Conservation (phyloP, 2,113 vertebrate genomes). For the Dinomys branickii region DNA sequence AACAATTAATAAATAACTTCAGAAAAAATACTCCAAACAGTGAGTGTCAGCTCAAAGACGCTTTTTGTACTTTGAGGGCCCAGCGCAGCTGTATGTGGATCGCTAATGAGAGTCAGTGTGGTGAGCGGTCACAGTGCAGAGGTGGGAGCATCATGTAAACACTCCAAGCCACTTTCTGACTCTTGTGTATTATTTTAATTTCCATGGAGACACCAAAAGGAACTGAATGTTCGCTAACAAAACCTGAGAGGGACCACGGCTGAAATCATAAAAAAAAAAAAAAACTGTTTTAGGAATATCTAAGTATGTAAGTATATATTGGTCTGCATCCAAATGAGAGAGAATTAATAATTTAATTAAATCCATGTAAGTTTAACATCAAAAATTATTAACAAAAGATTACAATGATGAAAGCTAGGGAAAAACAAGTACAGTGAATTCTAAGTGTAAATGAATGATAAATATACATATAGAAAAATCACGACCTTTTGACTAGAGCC, state of each 20-base stretch:
- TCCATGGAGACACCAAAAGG: neutral
- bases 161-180: neutral
- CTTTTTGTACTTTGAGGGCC: neutral
- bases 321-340: neutral
- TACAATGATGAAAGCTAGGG: neutral
- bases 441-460: neutral
- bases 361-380: neutral
- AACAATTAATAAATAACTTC: neutral
- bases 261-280: neutral
- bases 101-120: neutral
- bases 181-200: neutral
- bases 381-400: neutral
- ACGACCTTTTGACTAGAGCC: too few species aligned
- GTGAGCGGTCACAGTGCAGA: neutral
- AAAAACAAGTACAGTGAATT: neutral
- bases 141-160: accelerated
- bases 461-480: neutral
- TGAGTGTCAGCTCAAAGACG: neutral
- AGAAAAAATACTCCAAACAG: neutral
- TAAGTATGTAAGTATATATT: neutral
- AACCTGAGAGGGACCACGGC: neutral
- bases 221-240: neutral
- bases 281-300: neutral
- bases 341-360: neutral
- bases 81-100: neutral